Conservation (phyloP, 2,113 vertebrate species). For the Eurypyga helias region DNA sequence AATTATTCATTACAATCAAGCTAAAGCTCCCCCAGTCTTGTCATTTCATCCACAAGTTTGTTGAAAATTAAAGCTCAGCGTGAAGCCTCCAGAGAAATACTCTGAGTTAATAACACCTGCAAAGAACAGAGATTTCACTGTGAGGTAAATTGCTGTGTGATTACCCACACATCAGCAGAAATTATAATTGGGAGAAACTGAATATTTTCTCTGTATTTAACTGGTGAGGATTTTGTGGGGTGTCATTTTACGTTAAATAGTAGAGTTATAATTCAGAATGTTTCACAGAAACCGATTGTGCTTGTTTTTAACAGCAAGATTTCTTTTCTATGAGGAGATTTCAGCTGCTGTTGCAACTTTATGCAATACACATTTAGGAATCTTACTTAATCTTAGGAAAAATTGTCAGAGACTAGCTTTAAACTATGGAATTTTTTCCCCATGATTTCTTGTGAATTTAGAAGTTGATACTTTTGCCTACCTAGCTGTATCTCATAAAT, state of each 20-base stretch:
- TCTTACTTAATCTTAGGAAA: background rate
- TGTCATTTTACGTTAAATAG: background rate
- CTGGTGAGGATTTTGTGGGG: background rate
- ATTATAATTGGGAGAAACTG: slow-evolving; percentile 1
- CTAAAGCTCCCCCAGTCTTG: background rate
- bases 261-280: background rate
- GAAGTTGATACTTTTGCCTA: background rate
- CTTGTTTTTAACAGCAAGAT: background rate
- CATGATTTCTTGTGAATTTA: background rate
- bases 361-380: background rate
- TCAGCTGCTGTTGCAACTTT: background rate
- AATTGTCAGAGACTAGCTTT: background rate
- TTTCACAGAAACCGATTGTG: background rate
- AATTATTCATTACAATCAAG: slow-evolving; percentile 66
- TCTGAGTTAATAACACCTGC: slow-evolving; percentile 54
- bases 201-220: slow-evolving; percentile 27
- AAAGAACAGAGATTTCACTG: slow-evolving; percentile 64
- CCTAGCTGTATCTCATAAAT: background rate
- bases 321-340: background rate
- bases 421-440: background rate
- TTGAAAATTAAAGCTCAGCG: slow-evolving; percentile 25
- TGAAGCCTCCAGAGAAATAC: slow-evolving; percentile 32
- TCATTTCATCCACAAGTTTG: slow-evolving; percentile 20
- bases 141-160: slow-evolving; percentile 22
- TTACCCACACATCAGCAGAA: slow-evolving; percentile 31